Conservation (phyloP, 2,797 vertebrate species). For the Rhynchonycteris naso region DNA sequence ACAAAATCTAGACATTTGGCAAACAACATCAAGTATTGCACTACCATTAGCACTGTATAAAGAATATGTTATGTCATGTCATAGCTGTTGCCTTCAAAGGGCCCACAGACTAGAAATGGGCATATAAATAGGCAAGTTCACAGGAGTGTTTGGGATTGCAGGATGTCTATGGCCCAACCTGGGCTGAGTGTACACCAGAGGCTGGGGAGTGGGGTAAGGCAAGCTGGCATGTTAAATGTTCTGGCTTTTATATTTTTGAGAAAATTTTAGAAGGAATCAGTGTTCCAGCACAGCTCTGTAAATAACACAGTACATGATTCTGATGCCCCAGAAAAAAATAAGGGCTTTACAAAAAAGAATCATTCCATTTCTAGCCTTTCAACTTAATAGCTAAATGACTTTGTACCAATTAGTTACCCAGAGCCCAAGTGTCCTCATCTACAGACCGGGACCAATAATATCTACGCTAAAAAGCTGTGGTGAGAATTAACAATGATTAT, state of each 20-base stretch:
- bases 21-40: not conserved
- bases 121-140: not conserved
- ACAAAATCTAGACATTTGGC: not conserved
- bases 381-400: not conserved
- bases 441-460: not conserved
- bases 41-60: not conserved
- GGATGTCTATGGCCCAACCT: not conserved
- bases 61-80: not conserved
- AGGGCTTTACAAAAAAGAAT: slow-evolving; percentile 6
- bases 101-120: not conserved
- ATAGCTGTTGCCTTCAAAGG: not conserved
- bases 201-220: rapidly evolving
- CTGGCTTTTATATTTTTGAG: not conserved
- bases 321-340: not conserved
- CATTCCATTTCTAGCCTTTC: not conserved
- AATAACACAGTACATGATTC: not conserved
- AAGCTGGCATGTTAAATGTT: not conserved
- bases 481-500: slow-evolving; percentile 42
- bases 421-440: not conserved
- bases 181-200: not conserved
- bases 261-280: not conserved
- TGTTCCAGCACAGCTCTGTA: not conserved
- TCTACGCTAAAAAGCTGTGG: slow-evolving; percentile 13
- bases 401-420: not conserved
- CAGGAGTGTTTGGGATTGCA: not conserved